phyloP scores from a whole-genome alignment of 2,797 vertebrate species.

The Muraenolepis orangiensis region DNA sequence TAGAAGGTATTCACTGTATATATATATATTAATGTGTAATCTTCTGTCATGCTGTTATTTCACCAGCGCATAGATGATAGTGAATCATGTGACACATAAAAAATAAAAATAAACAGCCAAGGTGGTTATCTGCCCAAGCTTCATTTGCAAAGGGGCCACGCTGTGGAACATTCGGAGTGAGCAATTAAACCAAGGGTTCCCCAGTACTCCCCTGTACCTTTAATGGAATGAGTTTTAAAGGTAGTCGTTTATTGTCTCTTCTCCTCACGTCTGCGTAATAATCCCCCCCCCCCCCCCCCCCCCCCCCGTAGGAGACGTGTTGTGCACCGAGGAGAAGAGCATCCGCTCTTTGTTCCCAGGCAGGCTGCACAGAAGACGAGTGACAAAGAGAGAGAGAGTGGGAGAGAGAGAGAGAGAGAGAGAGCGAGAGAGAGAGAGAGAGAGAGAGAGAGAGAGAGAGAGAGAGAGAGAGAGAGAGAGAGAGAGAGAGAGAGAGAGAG shows the following conservation, averaged over 20 bases:
- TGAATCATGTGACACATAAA: neutral
- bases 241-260: neutral
- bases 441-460: neutral
- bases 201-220: no score
- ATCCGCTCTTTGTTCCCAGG: neutral
- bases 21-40: neutral
- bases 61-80: no score
- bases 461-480: neutral
- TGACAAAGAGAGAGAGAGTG: neutral
- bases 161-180: neutral
- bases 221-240: neutral
- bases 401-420: neutral
- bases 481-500: neutral
- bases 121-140: neutral
- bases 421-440: slow-evolving; percentile 8
- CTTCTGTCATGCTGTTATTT: neutral
- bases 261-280: neutral
- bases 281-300: neutral
- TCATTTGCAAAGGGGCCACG: neutral
- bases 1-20: neutral
- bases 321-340: neutral
- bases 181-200: neutral
- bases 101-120: neutral
- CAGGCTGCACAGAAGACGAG: neutral
- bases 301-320: neutral